Percentiles rank a stretch among this genome's conserved stretches.
Evolutionary conservation across 2,888 invertebrate genomes (phyloP).

Genomic region (Drosophila testacea): DNA sequence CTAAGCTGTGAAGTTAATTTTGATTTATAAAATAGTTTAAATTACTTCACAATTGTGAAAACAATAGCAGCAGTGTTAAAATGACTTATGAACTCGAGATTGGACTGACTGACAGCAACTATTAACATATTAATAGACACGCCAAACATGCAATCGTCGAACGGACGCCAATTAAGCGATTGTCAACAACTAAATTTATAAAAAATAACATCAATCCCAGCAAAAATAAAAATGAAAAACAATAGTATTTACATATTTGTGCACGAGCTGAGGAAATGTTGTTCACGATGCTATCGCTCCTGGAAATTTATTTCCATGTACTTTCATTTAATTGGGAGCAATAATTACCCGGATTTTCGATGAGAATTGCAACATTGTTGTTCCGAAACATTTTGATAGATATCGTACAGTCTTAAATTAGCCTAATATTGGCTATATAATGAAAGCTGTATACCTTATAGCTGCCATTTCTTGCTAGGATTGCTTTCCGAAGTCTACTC

Average conservation of each 20-base stretch:
- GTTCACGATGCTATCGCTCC: conserved; percentile 25
- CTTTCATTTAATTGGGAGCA: conserved; percentile 22
- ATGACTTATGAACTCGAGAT: conserved; percentile 35
- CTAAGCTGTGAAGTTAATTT: not conserved
- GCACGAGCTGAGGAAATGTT: conserved; percentile 32
- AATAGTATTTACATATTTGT: conserved; percentile 31
- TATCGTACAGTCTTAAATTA: not conserved
- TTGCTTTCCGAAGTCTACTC: not conserved
- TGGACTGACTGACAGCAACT: conserved; percentile 26
- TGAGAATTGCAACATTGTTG: not conserved
- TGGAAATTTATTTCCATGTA: conserved; percentile 23
- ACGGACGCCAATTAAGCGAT: conserved; percentile 61
- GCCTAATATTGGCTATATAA: conserved; percentile 35
- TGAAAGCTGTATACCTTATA: not conserved
- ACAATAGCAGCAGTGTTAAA: conserved; percentile 24
- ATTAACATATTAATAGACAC: conserved; percentile 48
- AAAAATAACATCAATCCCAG: conserved; percentile 32
- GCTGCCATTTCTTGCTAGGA: conserved; percentile 1
- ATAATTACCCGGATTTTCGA: conserved; percentile 20
- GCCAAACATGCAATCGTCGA: conserved; percentile 50
- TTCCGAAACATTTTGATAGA: conserved; percentile 7
- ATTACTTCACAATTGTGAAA: conserved; percentile 15
- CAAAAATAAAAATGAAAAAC: conserved; percentile 9
- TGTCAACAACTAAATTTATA: conserved; percentile 65
- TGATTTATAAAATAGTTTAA: not conserved